Conservation (phyloP, 2,888 invertebrate species). For the Trissonchulus latispiculum region DNA sequence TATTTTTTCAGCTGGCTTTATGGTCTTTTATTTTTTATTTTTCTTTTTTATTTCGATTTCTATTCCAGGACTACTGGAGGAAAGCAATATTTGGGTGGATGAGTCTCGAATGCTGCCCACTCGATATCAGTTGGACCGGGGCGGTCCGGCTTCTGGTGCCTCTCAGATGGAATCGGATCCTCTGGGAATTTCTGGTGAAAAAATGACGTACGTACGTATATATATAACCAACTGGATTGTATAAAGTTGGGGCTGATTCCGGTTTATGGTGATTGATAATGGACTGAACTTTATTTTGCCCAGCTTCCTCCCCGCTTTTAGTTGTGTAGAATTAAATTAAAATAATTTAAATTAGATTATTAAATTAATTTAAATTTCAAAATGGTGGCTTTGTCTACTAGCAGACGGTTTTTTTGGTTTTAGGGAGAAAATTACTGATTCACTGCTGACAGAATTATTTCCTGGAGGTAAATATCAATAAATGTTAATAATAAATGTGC, state of each 20-base stretch:
- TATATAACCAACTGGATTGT: too few relatives aligned
- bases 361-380: too few relatives aligned
- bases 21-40: too few relatives aligned
- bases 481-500: too few relatives aligned
- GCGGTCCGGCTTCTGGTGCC: neutral
- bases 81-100: conserved; percentile 97
- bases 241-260: too few relatives aligned
- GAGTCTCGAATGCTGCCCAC: conserved; percentile 59
- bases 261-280: too few relatives aligned
- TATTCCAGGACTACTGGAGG: conserved; percentile 64
- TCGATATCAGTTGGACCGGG: conserved; percentile 23
- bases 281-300: too few relatives aligned
- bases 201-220: neutral
- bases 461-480: conserved; percentile 59
- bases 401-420: conserved; percentile 14
- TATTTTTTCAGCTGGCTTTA: too few relatives aligned
- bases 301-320: too few relatives aligned
- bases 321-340: too few relatives aligned
- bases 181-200: conserved; percentile 75
- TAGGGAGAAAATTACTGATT: conserved; percentile 14
- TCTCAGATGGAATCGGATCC: conserved; percentile 59
- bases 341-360: too few relatives aligned
- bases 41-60: neutral
- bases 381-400: too few relatives aligned
- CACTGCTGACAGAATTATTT: conserved; percentile 73